Evolutionary conservation across 2,113 vertebrate genomes (phyloP), one percentile per base, ranked within the genome.

Genomic region (Poeciliopsis prolifica): DNA sequence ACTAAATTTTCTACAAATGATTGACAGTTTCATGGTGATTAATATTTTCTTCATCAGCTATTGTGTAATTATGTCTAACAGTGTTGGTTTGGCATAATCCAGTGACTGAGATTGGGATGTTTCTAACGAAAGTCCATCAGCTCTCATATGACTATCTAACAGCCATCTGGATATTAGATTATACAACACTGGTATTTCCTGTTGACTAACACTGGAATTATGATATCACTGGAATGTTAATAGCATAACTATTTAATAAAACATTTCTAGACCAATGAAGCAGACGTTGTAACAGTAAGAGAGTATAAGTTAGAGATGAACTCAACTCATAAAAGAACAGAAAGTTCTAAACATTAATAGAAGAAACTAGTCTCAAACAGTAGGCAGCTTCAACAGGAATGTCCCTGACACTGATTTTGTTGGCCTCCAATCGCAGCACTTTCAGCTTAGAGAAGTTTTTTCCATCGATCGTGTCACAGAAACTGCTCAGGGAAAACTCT

Each of bases 401-500:
- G 70, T 94, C 96, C 71, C 82, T 90, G 33, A 94, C 92, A 1
- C 89, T 95, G 54, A 99, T 92, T 26, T 91, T 90, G 71, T 99
- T 99, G 74, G 96, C 97, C 78, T 99, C 97, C 92, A 99, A 86
- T 3, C 97, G 96, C 82, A 99, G 89, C 72, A 98, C 95, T 78
- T 90, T 96, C 79, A 99, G 92, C 80, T 83, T 96, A 78, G 97
- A 99, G 79, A 96, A 98, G 84, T 94, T 95, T 5, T 74, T 64
- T 22, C 94, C 94, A 68, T 97, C 95, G 58, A 95, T 89, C 12
- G 94, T 90, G 19, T 93, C 93, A 80, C 98, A 99, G 93, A 99
- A 99, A 89, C 97, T 98, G 88, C 90, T 93, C 83, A 98, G 3
- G 0, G 96, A 95, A 82, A 99, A 97, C 79, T 97, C 97, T 98